Percentiles rank a stretch among this genome's conserved stretches.
Conservation (phyloP, 2,888 invertebrate genomes). For the Griposia aprilina region DNA sequence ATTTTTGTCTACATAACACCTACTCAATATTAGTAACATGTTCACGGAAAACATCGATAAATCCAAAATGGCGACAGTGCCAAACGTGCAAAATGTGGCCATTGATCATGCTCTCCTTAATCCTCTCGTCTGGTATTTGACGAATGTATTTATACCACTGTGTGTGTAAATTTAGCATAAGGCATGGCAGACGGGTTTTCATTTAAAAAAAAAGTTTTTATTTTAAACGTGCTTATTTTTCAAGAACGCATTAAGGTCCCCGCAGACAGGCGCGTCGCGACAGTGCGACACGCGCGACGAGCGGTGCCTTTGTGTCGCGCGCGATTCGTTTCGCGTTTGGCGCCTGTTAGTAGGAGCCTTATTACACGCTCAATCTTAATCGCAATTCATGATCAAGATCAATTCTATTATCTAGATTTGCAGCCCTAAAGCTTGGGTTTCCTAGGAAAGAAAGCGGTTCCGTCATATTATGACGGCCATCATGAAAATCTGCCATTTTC, state of each 20-base stretch:
- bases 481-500: background rate
- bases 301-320: too few relatives aligned
- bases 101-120: conserved; percentile 29
- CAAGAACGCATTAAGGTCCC: too few relatives aligned
- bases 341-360: too few relatives aligned
- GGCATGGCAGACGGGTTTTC: background rate
- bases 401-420: background rate
- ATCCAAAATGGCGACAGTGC: conserved; percentile 30
- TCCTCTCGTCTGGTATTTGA: conserved; percentile 7
- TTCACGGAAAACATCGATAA: background rate
- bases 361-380: background rate
- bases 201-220: too few relatives aligned
- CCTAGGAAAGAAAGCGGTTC: background rate
- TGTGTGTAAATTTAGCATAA: too few relatives aligned
- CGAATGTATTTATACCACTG: background rate
- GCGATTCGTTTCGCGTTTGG: too few relatives aligned
- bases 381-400: background rate
- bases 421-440: background rate
- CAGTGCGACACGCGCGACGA: too few relatives aligned
- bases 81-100: conserved; percentile 9
- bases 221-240: too few relatives aligned
- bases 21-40: background rate
- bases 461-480: background rate
- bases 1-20: too few relatives aligned
- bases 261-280: too few relatives aligned